Percentiles rank a stretch among this genome's conserved stretches.
phyloP scores from a whole-genome alignment of 2,797 vertebrate species.

The Melanotaenia maccullochi region DNA sequence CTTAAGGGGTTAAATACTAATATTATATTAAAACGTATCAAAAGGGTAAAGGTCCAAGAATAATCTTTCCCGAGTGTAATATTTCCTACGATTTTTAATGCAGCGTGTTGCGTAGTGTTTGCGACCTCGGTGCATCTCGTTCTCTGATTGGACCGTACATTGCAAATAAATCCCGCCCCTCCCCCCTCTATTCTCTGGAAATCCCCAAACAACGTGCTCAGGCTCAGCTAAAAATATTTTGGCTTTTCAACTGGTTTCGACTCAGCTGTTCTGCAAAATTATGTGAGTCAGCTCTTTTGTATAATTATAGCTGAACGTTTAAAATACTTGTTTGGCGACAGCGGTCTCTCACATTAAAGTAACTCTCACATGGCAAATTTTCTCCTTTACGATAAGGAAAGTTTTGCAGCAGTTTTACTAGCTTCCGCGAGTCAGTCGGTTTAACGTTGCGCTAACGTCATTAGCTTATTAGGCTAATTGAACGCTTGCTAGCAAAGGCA shows the following conservation, averaged over 20 bases:
- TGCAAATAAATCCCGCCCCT: fast-evolving
- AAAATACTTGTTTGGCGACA: constrained; percentile 6
- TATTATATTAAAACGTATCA: not conserved
- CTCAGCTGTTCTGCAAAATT: fast-evolving
- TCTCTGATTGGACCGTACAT: constrained; percentile 54
- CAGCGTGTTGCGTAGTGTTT: not conserved
- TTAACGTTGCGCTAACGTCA: constrained; percentile 26
- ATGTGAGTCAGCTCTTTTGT: not conserved
- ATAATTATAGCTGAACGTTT: not conserved
- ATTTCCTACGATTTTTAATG: fast-evolving
- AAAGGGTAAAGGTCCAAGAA: no score
- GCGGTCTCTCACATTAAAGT: fast-evolving
- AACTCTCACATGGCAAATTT: fast-evolving
- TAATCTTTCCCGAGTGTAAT: no score
- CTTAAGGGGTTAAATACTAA: not conserved
- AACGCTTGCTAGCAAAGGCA: not conserved
- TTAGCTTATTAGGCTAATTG: constrained; percentile 31
- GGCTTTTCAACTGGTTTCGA: not conserved
- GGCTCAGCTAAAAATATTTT: constrained; percentile 59
- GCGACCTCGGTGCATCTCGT: not conserved
- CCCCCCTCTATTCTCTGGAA: constrained; percentile 32
- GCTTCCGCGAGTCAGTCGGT: constrained; percentile 2
- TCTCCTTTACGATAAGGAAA: not conserved
- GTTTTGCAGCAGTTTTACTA: constrained; percentile 38
- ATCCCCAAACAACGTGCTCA: constrained; percentile 66